Evolutionary conservation across 2,888 invertebrate genomes (phyloP).

Genomic region (Agonopterix heracliana): DNA sequence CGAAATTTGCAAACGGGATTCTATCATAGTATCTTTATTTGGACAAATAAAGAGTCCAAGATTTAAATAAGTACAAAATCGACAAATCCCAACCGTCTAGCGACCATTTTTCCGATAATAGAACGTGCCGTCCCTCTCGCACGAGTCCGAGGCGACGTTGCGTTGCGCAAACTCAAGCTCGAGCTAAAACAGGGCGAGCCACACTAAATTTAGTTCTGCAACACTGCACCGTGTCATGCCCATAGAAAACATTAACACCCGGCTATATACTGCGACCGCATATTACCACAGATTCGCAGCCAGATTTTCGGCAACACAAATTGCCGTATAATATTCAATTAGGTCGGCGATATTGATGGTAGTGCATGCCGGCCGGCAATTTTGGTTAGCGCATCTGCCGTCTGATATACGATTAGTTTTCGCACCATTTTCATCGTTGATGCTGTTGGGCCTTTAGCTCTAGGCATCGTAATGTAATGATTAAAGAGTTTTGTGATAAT

Average conservation of each 20-base stretch:
- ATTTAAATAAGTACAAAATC: neutral
- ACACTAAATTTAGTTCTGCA: slow-evolving; percentile 62
- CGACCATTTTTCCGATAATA: slow-evolving; percentile 69
- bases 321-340: slow-evolving; percentile 75
- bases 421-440: slow-evolving; percentile 30
- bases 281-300: slow-evolving; percentile 47
- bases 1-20: too few species aligned
- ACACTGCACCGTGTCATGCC: slow-evolving; percentile 59
- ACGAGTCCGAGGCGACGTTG: slow-evolving; percentile 42
- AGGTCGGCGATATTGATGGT: slow-evolving; percentile 68
- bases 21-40: neutral
- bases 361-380: slow-evolving; percentile 51
- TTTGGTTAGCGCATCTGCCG: slow-evolving; percentile 70
- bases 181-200: slow-evolving; percentile 58
- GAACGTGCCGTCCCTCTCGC: slow-evolving; percentile 51
- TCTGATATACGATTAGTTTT: slow-evolving; percentile 72
- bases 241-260: slow-evolving; percentile 58
- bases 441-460: neutral
- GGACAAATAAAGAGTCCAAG: neutral
- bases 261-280: slow-evolving; percentile 69
- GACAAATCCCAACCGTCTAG: slow-evolving; percentile 5
- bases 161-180: slow-evolving; percentile 64
- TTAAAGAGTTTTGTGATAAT: slow-evolving; percentile 8
- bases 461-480: neutral
- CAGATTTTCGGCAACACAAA: slow-evolving; percentile 74